These are phyloP conservation scores for Agrenia bidenticulata DNA, from an alignment of 2,888 invertebrate species.

Conservation along the genomic window DNA sequence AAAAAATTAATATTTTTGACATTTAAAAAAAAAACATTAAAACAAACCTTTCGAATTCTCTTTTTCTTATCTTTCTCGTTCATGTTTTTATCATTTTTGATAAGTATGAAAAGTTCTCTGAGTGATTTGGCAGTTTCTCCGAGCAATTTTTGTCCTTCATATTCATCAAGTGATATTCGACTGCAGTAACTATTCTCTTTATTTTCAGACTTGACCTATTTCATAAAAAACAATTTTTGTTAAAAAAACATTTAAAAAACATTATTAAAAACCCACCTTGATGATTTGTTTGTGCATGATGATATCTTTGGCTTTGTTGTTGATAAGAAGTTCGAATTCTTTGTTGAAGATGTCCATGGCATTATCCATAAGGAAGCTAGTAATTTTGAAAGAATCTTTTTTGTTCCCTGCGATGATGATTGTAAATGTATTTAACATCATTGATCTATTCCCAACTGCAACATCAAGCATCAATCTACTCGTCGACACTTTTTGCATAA, in stretches of 20 bases:
- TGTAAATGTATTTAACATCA: slow-evolving; percentile 15
- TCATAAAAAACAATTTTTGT: slow-evolving; percentile 8
- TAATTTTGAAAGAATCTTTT: too few relatives aligned
- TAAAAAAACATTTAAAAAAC: too few relatives aligned
- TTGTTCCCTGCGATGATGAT: too few relatives aligned
- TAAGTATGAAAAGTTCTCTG: too few relatives aligned
- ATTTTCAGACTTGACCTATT: slow-evolving; percentile 32
- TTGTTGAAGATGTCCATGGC: too few relatives aligned
- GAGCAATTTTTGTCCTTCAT: slow-evolving; percentile 45
- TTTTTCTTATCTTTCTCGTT: slow-evolving; percentile 11
- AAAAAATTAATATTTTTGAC: neutral
- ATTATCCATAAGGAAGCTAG: too few relatives aligned
- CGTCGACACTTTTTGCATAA: slow-evolving; percentile 45
- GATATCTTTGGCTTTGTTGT: too few relatives aligned
- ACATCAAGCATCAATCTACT: slow-evolving; percentile 50
- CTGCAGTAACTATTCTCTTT: slow-evolving; percentile 37
- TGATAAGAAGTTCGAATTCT: too few relatives aligned
- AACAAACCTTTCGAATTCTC: neutral
- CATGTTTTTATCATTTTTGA: too few relatives aligned
- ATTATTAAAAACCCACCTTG: too few relatives aligned
- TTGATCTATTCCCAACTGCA: slow-evolving; percentile 40
- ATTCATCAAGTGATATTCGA: slow-evolving; percentile 47
- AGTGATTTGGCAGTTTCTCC: slow-evolving; percentile 45
- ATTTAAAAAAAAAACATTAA: neutral
- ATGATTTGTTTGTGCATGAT: too few relatives aligned